These are phyloP conservation scores for Reticulitermes lucifugus DNA, from an alignment of 2,888 invertebrate genomes.

Conservation along the genomic window DNA sequence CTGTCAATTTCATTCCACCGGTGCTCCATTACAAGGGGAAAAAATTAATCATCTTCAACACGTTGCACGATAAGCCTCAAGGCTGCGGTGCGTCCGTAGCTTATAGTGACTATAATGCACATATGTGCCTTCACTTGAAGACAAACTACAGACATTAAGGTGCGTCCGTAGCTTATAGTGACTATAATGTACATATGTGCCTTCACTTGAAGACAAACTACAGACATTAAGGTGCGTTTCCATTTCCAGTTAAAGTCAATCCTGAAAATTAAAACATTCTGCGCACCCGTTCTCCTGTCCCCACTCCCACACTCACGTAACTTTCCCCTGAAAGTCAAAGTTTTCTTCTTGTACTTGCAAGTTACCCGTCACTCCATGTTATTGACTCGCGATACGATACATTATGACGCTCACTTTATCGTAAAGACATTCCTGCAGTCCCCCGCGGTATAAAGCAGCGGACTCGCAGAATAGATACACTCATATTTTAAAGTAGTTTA, in stretches of 20 bases:
- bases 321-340: background rate
- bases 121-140: no score
- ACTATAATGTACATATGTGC: no score
- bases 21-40: no score
- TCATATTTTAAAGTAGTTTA: constrained; percentile 36
- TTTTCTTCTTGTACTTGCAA: background rate
- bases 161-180: no score
- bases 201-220: no score
- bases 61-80: no score
- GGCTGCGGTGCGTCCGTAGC: no score
- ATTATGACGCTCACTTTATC: constrained; percentile 45
- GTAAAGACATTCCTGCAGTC: constrained; percentile 17
- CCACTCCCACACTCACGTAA: background rate
- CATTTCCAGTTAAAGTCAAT: background rate
- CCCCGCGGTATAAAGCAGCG: background rate
- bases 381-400: constrained; percentile 44
- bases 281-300: background rate
- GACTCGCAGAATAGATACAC: constrained; percentile 5
- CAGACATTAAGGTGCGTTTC: background rate
- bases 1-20: no score
- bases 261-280: constrained; percentile 10
- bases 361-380: constrained; percentile 13
- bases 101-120: no score
- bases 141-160: no score
- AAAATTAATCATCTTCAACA: no score